Base-by-base conservation (phyloP, 2,888 invertebrate species). In the Drosophila ezoana region DNA sequence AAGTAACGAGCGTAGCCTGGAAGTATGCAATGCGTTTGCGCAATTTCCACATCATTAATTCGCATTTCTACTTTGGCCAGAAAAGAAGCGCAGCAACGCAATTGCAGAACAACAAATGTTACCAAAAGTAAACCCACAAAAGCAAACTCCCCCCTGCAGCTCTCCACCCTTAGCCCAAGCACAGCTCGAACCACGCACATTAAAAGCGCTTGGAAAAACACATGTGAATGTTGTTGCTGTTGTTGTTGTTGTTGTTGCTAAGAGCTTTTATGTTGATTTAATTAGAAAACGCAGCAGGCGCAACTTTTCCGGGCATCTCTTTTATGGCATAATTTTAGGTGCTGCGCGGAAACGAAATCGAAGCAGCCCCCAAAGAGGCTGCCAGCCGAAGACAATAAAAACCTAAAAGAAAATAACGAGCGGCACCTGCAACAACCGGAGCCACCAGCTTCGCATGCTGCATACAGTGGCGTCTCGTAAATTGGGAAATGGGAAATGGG, bases 41-140 rank as follows among this genome's bases (percentile, higher is more conserved):
- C 76, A 76, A 82, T 86, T 89, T 89, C 87, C 86, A 82, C 81
- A 81, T 75, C 88, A 89, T 89, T 89, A 89, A 89, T 67, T 87
- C 81, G 58, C 54, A 64, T 79, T 62, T 54, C 65, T 64, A 54
- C 70, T 70, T 75, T 60, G 63, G 54, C 54, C 20, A 52, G 45
- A 35, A 48, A 61, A 18, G 47, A 48, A 53, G 45, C 67, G 65
- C 60, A 53, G 43, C 40, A 49, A 59, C 59, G 65, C 74, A 67
- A 63, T 59, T 75, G 71, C 66, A 61, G 52, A 61, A 44, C 32
- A 47, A 41, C 35, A 71, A 41, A 20, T 20, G 11, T 13, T 13
- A 2, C 54, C 56, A 14, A 43, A 43, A 3, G 13, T 11, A 14
- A 16, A 18, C 20, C n/a, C 40, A 28, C 2, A 38, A 9, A 1